A percentile compares a stretch with the other conserved stretches of the same genome.
Conservation (phyloP, 1,140 invertebrate species). For the Lasioglossum albipes region DNA sequence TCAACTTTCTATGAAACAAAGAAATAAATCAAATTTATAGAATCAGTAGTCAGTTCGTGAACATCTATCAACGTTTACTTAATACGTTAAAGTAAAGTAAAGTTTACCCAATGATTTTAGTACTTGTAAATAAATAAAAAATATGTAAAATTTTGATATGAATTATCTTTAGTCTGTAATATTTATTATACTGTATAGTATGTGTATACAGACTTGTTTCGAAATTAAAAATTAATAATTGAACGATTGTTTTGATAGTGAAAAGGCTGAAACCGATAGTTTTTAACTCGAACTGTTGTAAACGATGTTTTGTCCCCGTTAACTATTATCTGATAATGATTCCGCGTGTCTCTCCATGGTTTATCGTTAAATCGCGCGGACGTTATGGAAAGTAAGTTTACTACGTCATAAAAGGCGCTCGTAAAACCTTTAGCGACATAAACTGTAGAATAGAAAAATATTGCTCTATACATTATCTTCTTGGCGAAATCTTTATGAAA, state of each 20-base stretch:
- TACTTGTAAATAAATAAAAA: too few species aligned
- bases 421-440: conserved; percentile 6
- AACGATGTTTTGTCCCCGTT: not conserved
- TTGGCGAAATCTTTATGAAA: conserved; percentile 12
- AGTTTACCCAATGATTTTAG: too few species aligned
- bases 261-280: not conserved
- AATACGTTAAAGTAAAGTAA: too few species aligned
- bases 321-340: conserved; percentile 25
- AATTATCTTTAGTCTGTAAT: too few species aligned
- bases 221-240: too few species aligned
- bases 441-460: conserved; percentile 13
- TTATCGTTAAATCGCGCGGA: conserved; percentile 25
- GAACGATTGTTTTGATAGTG: not conserved
- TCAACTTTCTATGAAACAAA: too few species aligned
- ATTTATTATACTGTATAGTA: too few species aligned
- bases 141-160: too few species aligned
- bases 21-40: too few species aligned
- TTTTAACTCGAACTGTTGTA: not conserved
- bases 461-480: not conserved
- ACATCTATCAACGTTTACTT: too few species aligned
- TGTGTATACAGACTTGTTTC: too few species aligned
- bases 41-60: too few species aligned
- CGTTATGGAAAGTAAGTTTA: conserved; percentile 29
- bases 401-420: conserved; percentile 1
- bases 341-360: conserved; percentile 7